These are phyloP conservation scores for Lepidostoma basale DNA, from an alignment of 1,140 invertebrate species.

Conservation along the genomic window DNA sequence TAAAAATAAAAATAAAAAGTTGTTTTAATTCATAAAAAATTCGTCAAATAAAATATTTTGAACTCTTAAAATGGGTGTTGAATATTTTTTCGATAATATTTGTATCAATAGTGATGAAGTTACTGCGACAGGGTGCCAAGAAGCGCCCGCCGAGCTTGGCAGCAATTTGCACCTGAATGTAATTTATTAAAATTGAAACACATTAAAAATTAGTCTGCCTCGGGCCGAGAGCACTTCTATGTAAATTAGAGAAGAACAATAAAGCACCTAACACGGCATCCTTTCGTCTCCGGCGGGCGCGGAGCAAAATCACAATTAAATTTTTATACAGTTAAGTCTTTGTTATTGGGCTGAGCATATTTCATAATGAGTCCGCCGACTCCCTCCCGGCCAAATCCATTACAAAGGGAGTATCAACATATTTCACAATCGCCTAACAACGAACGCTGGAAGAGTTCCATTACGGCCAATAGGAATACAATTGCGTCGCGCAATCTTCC, in stretches of 20 bases:
- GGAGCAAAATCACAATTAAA: slow-evolving; percentile 29
- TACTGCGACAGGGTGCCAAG: background rate
- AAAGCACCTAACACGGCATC: background rate
- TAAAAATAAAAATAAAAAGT: no score
- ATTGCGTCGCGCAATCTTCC: slow-evolving; percentile 46
- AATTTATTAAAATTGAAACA: slow-evolving; percentile 20
- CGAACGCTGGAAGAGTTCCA: slow-evolving; percentile 46
- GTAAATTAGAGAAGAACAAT: slow-evolving; percentile 18
- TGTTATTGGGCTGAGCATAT: slow-evolving; percentile 40
- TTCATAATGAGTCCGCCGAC: slow-evolving; percentile 41
- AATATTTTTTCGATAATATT: no score
- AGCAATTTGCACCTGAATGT: background rate
- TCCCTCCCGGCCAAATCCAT: slow-evolving; percentile 42
- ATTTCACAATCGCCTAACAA: slow-evolving; percentile 46
- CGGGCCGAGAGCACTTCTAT: background rate
- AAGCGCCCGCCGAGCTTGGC: background rate
- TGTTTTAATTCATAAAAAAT: no score
- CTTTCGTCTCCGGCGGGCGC: slow-evolving; percentile 8
- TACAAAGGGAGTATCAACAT: slow-evolving; percentile 47
- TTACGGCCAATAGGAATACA: slow-evolving; percentile 47
- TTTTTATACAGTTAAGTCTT: slow-evolving; percentile 42
- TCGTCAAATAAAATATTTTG: no score
- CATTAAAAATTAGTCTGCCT: slow-evolving; percentile 4
- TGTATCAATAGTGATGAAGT: no score
- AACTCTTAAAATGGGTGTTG: no score